Base-by-base conservation (phyloP, 92 coral and sea anemone species). In the Porites evermanni region DNA sequence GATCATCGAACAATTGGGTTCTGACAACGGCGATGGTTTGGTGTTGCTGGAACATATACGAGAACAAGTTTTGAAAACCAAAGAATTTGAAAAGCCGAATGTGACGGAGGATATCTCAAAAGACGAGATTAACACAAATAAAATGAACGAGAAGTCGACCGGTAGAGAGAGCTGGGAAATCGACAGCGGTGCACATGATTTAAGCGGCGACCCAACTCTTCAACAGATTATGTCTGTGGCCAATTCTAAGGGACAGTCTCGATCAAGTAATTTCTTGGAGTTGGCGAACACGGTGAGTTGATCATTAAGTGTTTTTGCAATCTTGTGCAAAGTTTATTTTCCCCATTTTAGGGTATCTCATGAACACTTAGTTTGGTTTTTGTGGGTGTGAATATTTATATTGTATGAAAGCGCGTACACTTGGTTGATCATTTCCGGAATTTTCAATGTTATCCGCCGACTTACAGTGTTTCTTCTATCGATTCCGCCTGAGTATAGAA, bases 201-300 rank as follows among this genome's bases (percentile, higher is more conserved):
- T 93, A 38, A 89, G 89, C 75, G 79, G 87, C 8, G 96, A 94
- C 85, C 95, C 94, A 12, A 88, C 93, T 3, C 70, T 94, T 68
- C 95, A 94, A 74, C 98, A 94, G 77, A 91, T 94, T 16, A 94
- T 94, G 95, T 84, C 98, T 23, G 98, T 95, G 51, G 98, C 98
- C 1, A 78, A 76, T 52, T 54, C 94, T 21, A 94, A 94, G 70
- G 98, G 98, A 86, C 95, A 90, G 58, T 92, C 98, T 1, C 84
- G 99, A 52, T 91, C 95, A 63, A 90, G 98, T 54, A 97, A 97
- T 88, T 97, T 97, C 82, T 90, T 97, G 68, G 99, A 97, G 65
- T 87, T 97, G 70, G 99, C 99, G 78, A 97, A 95, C 83, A 97
- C 99, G 90, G 99, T 97, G 72, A 95, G 99, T 92, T 64, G 24